Base-by-base conservation (phyloP, 2,888 invertebrate species). In the Blastobasis adustella region DNA sequence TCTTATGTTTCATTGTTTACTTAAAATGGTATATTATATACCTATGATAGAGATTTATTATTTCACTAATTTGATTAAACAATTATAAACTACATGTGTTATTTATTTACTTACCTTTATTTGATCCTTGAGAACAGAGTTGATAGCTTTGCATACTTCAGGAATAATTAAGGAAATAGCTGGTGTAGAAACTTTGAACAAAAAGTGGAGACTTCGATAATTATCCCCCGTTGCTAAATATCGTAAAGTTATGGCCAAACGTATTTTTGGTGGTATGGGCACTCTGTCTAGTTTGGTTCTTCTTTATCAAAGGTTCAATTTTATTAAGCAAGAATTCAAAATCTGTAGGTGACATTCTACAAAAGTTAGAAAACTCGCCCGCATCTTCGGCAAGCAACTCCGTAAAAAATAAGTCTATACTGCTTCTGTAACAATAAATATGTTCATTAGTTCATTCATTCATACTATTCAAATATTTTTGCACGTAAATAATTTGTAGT, bases 341-440 rank as follows among this genome's bases (percentile, higher is more conserved):
- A 8, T 40, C 41, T 40, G 9, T 8, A 8, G 37, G 54, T 55
- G 52, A 56, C 58, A 45, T 58, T 40, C 41, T 40, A 40, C 41
- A 40, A 40, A 40, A 40, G 9, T 40, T 40, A 8, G 41, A 40
- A 9, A 40, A 40, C 40, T 49, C 41, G 8, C 38, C n/a, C 36
- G 10, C 40, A 40, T 40, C 41, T 40, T 40, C 41, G 23, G 23
- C 23, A 23, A 23, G 23, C 23, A 23, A 23, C 23, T 23, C 23
- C 23, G 23, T 23, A 23, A 23, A 23, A 23, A 23, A 23, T 23
- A 23, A 23, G 23, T 23, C 23, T 23, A 23, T 23, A 23, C 23
- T 23, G 23, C 23, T 23, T 23, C 23, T 23, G 23, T 23, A 23
- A 23, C 23, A 23, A 23, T 23, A 23, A 23, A 23, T 23, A 23